Evolutionary conservation across 2,797 vertebrate genomes (phyloP).

Genomic region (Aselliscus stoliczkanus): DNA sequence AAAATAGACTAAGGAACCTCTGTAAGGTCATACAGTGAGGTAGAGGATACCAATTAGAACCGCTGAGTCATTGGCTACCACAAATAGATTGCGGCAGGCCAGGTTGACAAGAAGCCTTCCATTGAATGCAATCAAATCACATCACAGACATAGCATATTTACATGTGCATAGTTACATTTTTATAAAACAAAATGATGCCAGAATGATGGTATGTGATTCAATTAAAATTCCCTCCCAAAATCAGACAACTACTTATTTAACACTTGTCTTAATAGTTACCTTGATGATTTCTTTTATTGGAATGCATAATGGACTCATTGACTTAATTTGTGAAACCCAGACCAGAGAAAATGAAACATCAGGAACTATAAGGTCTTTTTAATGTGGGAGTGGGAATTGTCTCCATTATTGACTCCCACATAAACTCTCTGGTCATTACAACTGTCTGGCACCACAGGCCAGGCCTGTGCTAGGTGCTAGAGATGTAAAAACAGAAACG

Average conservation of each 20-base stretch:
- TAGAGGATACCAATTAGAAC: background rate
- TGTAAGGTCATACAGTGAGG: background rate
- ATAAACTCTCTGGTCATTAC: background rate
- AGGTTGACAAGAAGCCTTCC: background rate
- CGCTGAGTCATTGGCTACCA: background rate
- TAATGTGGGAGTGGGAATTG: background rate
- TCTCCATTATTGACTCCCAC: background rate
- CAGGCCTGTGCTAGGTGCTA: background rate
- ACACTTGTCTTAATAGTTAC: background rate
- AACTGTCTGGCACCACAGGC: background rate
- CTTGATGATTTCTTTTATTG: background rate
- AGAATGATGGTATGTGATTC: background rate
- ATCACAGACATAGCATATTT: background rate
- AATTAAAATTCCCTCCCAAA: background rate
- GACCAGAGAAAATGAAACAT: background rate
- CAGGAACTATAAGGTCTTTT: background rate
- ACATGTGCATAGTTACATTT: background rate
- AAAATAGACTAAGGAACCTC: constrained; percentile 28
- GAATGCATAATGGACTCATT: background rate
- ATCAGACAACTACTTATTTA: background rate
- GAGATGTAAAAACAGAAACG: background rate
- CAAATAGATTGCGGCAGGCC: background rate
- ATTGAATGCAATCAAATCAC: background rate
- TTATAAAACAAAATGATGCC: background rate
- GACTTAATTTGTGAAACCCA: background rate